Evolutionary conservation across 2,797 vertebrate species (phyloP).

Genomic region (Potorous gilbertii): DNA sequence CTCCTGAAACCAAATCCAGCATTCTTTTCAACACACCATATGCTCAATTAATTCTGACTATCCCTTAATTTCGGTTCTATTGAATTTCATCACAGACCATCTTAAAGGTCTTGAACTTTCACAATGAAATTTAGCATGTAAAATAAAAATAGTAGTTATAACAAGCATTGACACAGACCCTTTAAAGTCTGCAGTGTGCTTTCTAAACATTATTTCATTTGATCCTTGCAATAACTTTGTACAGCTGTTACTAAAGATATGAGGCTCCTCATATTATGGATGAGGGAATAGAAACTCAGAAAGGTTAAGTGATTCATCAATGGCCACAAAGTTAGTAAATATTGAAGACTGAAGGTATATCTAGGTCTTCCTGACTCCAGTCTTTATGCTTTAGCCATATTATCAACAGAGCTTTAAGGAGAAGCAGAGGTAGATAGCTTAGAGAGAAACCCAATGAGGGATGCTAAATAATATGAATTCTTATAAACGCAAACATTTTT

Average conservation of each 20-base stretch:
- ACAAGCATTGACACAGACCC: neutral
- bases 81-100: neutral
- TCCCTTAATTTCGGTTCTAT: neutral
- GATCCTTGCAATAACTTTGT: slow-evolving; percentile 12
- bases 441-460: neutral
- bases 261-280: slow-evolving; percentile 26
- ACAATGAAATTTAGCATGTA: slow-evolving; percentile 45
- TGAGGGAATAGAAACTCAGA: slow-evolving; percentile 21
- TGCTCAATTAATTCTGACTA: neutral
- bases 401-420: slow-evolving; percentile 12
- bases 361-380: slow-evolving; percentile 32
- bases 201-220: neutral
- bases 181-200: neutral
- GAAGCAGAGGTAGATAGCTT: slow-evolving; percentile 10
- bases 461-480: neutral
- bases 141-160: slow-evolving; percentile 41
- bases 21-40: neutral
- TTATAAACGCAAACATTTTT: neutral
- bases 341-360: slow-evolving; percentile 35
- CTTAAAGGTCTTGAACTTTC: slow-evolving; percentile 15
- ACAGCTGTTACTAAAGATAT: neutral
- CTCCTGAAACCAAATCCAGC: neutral
- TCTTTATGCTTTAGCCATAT: slow-evolving; percentile 15
- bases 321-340: slow-evolving; percentile 2
- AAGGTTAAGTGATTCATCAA: slow-evolving; percentile 46